These are phyloP conservation scores for Drosophila lini DNA, from an alignment of 1,140 invertebrate genomes.

Conservation along the genomic window DNA sequence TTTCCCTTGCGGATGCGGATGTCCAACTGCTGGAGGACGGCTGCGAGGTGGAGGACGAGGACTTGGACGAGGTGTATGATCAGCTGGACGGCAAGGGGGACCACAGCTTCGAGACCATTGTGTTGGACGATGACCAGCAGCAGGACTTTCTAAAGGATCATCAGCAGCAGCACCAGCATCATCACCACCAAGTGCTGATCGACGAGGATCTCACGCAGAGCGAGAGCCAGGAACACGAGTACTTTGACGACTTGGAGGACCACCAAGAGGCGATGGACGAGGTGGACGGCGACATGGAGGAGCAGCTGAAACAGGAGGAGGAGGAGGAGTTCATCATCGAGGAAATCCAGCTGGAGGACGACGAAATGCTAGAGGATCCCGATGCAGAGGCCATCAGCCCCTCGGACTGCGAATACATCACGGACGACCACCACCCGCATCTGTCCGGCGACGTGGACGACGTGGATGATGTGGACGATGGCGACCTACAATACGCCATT, in stretches of 20 bases:
- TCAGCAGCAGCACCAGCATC: slow-evolving; percentile 59
- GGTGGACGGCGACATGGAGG: slow-evolving; percentile 40
- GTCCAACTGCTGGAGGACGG: slow-evolving; percentile 70
- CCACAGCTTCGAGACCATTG: slow-evolving; percentile 74
- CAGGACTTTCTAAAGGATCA: slow-evolving; percentile 70
- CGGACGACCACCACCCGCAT: slow-evolving; percentile 66
- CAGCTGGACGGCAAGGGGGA: slow-evolving; percentile 61
- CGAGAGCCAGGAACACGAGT: slow-evolving; percentile 72
- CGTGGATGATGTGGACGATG: slow-evolving; percentile 61
- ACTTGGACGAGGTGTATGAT: slow-evolving; percentile 70
- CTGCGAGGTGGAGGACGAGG: slow-evolving; percentile 67
- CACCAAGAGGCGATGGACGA: slow-evolving; percentile 52
- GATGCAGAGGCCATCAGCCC: slow-evolving; percentile 59
- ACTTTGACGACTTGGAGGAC: slow-evolving; percentile 62
- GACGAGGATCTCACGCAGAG: slow-evolving; percentile 74
- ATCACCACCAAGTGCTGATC: slow-evolving; percentile 65
- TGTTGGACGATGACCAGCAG: slow-evolving; percentile 76
- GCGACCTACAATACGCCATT: slow-evolving; percentile 69
- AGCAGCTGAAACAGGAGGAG: slow-evolving; percentile 44
- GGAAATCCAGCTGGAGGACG: slow-evolving; percentile 79
- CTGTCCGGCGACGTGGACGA: slow-evolving; percentile 66
- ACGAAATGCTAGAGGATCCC: slow-evolving; percentile 75
- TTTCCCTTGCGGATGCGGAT: slow-evolving; percentile 59
- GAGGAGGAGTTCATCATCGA: slow-evolving; percentile 82
- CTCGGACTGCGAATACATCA: slow-evolving; percentile 67